A percentile compares a stretch with the other conserved stretches of the same genome.
Evolutionary conservation across 2,113 vertebrate genomes (phyloP).

Genomic region (Okapia johnstoni): DNA sequence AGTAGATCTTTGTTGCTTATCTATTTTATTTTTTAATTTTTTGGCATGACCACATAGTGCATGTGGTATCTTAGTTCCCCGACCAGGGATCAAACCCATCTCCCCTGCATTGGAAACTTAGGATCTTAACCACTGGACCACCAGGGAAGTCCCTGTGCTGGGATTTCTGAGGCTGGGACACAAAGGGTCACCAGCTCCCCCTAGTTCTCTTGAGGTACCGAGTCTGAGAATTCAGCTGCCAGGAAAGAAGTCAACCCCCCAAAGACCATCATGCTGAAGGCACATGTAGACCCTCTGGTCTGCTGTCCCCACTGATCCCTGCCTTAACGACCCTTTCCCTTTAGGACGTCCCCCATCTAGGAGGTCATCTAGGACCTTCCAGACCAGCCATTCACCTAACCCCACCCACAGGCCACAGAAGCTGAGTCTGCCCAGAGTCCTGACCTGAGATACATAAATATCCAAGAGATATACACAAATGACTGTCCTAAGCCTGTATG

Average conservation of each 20-base stretch:
- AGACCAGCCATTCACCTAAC: too few relatives aligned
- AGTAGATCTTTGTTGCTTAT: neutral
- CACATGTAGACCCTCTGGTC: too few relatives aligned
- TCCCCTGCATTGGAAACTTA: neutral
- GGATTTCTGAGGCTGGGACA: neutral
- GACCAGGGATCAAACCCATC: neutral
- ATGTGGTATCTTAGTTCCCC: neutral
- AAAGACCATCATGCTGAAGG: neutral
- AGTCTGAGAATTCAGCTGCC: neutral
- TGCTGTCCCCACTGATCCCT: neutral
- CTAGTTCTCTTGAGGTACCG: neutral
- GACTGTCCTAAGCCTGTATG: neutral
- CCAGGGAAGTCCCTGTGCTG: neutral
- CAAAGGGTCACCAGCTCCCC: neutral
- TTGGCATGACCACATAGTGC: neutral
- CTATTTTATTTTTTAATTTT: neutral
- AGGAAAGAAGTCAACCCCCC: neutral
- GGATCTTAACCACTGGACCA: neutral
- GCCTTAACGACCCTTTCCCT: too few relatives aligned
- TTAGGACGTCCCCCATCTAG: neutral
- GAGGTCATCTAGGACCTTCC: neutral
- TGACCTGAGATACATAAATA: neutral
- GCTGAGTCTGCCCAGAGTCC: neutral
- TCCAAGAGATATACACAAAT: rapidly evolving
- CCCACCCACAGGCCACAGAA: neutral